These are phyloP conservation scores for Macrostomum lignano DNA, from an alignment of 1,140 invertebrate genomes.

Conservation along the genomic window DNA sequence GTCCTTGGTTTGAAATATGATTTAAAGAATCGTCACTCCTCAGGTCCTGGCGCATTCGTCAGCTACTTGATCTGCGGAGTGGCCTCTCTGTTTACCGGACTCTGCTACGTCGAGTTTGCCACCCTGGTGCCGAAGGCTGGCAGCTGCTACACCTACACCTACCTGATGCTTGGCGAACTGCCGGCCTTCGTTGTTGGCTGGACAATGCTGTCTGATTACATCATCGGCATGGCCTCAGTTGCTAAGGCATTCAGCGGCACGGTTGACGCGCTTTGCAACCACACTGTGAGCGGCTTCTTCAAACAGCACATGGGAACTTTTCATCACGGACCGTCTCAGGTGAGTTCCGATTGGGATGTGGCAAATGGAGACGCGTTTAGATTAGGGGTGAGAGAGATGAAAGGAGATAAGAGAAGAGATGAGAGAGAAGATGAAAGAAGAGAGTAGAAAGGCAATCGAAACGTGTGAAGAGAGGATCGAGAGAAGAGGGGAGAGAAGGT, in stretches of 20 bases:
- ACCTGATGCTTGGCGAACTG: slow-evolving; percentile 9
- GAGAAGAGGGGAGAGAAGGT: too few species aligned
- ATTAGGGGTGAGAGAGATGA: too few species aligned
- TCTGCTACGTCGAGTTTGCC: slow-evolving; percentile 65
- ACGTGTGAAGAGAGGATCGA: too few species aligned
- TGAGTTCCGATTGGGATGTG: too few species aligned
- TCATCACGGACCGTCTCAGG: too few species aligned
- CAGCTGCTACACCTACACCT: slow-evolving; percentile 37
- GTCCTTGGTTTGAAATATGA: too few species aligned
- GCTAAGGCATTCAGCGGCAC: slow-evolving; percentile 9
- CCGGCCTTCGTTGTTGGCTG: slow-evolving; percentile 9
- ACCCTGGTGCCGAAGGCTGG: slow-evolving; percentile 55
- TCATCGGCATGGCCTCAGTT: slow-evolving; percentile 7
- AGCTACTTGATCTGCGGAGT: slow-evolving; percentile 54
- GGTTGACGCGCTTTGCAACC: slow-evolving; percentile 7
- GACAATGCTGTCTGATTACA: slow-evolving; percentile 6
- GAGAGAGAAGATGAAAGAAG: too few species aligned
- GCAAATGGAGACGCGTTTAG: slow-evolving; percentile 11
- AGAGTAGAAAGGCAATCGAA: too few species aligned
- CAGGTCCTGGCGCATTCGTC: slow-evolving; percentile 44
- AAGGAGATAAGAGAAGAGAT: too few species aligned
- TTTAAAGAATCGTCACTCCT: too few species aligned
- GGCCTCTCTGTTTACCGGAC: slow-evolving; percentile 41
- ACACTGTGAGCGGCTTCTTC: slow-evolving; percentile 7
- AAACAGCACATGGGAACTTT: too few species aligned